A percentile compares a stretch with the other conserved stretches of the same genome.
phyloP scores from a whole-genome alignment of 1,140 invertebrate genomes.

The Dendrolimus kikuchii region DNA sequence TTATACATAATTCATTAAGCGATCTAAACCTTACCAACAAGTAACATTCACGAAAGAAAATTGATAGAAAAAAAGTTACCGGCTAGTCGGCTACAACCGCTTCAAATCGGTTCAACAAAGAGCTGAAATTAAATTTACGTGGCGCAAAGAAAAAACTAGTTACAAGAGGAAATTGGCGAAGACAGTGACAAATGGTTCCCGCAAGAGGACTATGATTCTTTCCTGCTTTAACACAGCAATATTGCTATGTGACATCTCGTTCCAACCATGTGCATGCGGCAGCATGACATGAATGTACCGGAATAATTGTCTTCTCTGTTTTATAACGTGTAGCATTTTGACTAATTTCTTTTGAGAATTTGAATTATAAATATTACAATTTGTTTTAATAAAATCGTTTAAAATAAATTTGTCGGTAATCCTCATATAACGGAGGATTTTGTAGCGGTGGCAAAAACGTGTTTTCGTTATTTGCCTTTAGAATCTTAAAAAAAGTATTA shows the following conservation, averaged over 20 bases:
- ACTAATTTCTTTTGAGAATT: too few relatives aligned
- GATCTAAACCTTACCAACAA: too few relatives aligned
- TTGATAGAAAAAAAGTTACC: slow-evolving; percentile 23
- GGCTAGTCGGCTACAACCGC: slow-evolving; percentile 31
- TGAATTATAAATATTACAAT: too few relatives aligned
- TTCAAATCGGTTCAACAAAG: slow-evolving; percentile 58
- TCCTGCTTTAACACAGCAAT: slow-evolving; percentile 32
- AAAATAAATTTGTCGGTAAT: too few relatives aligned
- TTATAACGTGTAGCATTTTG: too few relatives aligned
- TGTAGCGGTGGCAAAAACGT: too few relatives aligned
- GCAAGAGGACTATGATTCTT: slow-evolving; percentile 42
- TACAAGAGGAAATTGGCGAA: slow-evolving; percentile 67
- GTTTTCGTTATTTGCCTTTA: too few relatives aligned
- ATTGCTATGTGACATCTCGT: slow-evolving; percentile 14
- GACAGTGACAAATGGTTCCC: slow-evolving; percentile 68
- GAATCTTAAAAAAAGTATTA: too few relatives aligned
- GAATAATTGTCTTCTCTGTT: slow-evolving; percentile 26
- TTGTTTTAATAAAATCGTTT: too few relatives aligned
- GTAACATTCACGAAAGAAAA: slow-evolving; percentile 7
- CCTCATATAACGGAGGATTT: too few relatives aligned
- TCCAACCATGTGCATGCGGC: slow-evolving; percentile 17
- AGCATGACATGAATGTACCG: slow-evolving; percentile 22
- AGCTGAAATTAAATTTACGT: slow-evolving; percentile 68
- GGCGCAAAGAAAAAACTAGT: slow-evolving; percentile 67
- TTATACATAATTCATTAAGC: slow-evolving; percentile 1